Evolutionary conservation across 2,797 vertebrate species (phyloP).

Genomic region (Sebastiscus albofasciatus): DNA sequence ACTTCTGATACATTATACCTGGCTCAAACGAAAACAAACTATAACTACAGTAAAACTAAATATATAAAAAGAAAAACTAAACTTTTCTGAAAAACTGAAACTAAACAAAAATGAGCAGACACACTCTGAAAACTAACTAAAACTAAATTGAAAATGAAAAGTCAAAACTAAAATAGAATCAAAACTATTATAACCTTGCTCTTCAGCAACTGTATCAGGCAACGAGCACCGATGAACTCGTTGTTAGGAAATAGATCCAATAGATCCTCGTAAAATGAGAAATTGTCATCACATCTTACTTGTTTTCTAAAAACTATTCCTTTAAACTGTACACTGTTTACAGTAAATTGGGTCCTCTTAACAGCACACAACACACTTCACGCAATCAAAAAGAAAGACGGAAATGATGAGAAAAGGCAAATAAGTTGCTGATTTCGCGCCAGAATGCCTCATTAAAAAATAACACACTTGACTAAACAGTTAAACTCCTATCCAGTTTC

Average conservation of each 20-base stretch:
- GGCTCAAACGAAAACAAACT: too few relatives aligned
- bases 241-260: background rate
- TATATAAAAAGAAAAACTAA: too few relatives aligned
- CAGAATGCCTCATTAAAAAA: background rate
- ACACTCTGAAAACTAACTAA: too few relatives aligned
- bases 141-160: too few relatives aligned
- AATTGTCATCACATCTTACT: background rate
- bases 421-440: background rate
- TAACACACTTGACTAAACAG: background rate
- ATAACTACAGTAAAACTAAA: too few relatives aligned
- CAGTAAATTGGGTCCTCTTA: background rate
- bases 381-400: background rate
- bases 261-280: background rate
- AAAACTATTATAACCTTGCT: too few relatives aligned
- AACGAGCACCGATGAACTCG: background rate
- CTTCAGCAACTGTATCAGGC: background rate
- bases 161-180: too few relatives aligned
- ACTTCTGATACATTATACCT: too few relatives aligned
- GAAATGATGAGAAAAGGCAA: background rate
- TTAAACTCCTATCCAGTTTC: constrained; percentile 2
- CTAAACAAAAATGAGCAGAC: too few relatives aligned
- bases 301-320: background rate
- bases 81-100: too few relatives aligned
- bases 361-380: background rate
- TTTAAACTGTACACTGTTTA: background rate